phyloP scores from a whole-genome alignment of 2,888 invertebrate species.

The Fissipunctia ypsillon region DNA sequence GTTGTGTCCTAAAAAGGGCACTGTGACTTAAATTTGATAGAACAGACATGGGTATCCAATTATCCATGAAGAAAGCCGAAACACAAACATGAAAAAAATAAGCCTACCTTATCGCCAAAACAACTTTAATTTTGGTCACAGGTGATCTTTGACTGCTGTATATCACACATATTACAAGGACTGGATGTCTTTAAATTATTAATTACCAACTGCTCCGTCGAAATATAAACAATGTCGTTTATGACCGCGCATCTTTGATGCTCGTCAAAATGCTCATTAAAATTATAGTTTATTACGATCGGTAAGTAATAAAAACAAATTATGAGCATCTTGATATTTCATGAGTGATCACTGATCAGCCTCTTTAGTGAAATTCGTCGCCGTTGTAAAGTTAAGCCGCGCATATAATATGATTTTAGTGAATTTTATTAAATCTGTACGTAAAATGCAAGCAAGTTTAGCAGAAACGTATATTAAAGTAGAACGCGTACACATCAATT shows the following conservation, averaged over 20 bases:
- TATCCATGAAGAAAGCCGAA: not conserved
- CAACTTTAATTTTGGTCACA: not conserved
- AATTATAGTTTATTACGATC: constrained; percentile 64
- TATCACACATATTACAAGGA: constrained; percentile 5
- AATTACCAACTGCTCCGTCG: constrained; percentile 22
- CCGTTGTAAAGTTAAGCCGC: not conserved
- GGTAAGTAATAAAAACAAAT: constrained; percentile 61
- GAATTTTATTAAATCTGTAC: too few species aligned
- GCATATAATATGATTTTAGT: too few species aligned
- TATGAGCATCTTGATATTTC: constrained; percentile 34
- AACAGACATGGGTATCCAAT: not conserved
- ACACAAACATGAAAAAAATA: not conserved
- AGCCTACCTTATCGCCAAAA: not conserved
- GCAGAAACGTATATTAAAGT: too few species aligned
- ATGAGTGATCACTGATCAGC: constrained; percentile 22
- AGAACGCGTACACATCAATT: too few species aligned
- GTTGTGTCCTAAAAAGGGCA: not conserved
- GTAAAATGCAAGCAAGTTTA: too few species aligned
- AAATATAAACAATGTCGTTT: constrained; percentile 54
- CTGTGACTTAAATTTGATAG: not conserved
- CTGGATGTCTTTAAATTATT: constrained; percentile 25
- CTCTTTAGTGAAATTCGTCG: constrained; percentile 20
- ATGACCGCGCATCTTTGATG: constrained; percentile 52
- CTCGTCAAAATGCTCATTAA: constrained; percentile 61
- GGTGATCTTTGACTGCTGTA: not conserved